Evolutionary conservation across 92 coral and sea anemone species (phyloP).

Genomic region (Parazoanthus swiftii): DNA sequence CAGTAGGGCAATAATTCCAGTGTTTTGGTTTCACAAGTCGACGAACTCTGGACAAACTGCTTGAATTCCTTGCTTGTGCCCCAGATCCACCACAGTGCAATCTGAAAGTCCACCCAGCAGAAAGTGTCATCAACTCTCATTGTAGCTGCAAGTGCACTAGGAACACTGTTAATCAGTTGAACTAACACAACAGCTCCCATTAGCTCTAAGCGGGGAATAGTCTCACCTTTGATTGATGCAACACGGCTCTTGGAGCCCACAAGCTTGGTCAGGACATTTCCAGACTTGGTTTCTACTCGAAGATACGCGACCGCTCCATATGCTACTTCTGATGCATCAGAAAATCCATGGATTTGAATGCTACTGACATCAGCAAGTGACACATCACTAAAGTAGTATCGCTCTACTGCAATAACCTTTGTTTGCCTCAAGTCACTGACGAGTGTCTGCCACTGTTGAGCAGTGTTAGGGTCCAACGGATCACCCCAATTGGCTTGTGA

Average conservation of each 20-base stretch:
- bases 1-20: conserved; percentile 60
- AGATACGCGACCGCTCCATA: conserved; percentile 66
- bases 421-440: conserved; percentile 37
- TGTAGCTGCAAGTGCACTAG: conserved; percentile 41
- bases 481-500: conserved; percentile 51
- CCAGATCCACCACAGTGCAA: conserved; percentile 63
- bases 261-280: conserved; percentile 29
- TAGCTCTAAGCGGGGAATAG: conserved; percentile 52
- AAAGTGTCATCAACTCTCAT: conserved; percentile 39
- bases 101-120: conserved; percentile 61
- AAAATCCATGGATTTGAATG: conserved; percentile 56
- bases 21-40: too few relatives aligned
- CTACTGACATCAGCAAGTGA: conserved; percentile 13
- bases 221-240: conserved; percentile 48
- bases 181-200: conserved; percentile 43
- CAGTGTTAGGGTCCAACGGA: conserved; percentile 35
- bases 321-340: conserved; percentile 64
- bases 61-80: conserved; percentile 53
- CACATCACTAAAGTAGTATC: conserved; percentile 42
- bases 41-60: conserved; percentile 49
- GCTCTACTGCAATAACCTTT: conserved; percentile 25
- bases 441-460: conserved; percentile 42
- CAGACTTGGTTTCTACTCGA: conserved; percentile 42
- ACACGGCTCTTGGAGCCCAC: conserved; percentile 39
- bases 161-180: conserved; percentile 49